Base-by-base conservation (phyloP, 2,888 invertebrate genomes). In the Choristoneura rosaceana region DNA sequence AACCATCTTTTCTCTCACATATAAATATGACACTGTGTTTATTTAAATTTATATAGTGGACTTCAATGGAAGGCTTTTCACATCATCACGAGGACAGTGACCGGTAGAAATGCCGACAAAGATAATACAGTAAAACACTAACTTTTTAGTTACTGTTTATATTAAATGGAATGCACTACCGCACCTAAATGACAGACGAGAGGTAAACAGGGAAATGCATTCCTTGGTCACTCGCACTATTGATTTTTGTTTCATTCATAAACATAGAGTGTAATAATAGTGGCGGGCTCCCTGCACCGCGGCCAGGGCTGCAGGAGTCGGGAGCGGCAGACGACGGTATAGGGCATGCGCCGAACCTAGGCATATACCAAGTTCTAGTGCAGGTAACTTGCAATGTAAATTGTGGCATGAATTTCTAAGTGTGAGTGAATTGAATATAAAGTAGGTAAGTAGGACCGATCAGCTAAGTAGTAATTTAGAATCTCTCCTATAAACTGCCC, bases 271-370 rank as follows among this genome's bases (percentile, higher is more conserved):
- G 8, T 38, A 4, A 38, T 14, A 47, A 14, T 14, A 14, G 47
- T n/a, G 47, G n/a, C 47, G 47, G 47, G 50, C 15, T 50, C 15
- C 7, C 14, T 50, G 50, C 15, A 15, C 15, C 50, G 5, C 15
- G 15, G 50, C 50, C 15, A 15, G 50, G 15, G 50, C 50, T 8
- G 15, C 50, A 15, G 15, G 15, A 15, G 4, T 50, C 50, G 50
- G 15, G n/a, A 14, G 14, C 10, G 5, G 50, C 14, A 50, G 15
- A 8, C 50, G 50, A 15, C 15, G 0, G 15, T 8, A 15, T n/a
- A 15, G 50, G 50, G 50, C 50, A 50, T 50, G 50, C 50, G 50
- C 50, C n/a, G 50, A 50, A 15, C 15, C 50, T 50, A 50, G 50
- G 50, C n/a, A 45, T 45, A 14, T 45, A 45, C 45, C 45, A 10